Conservation (phyloP, 2,888 invertebrate species). For the Alviniconcha strummeri region DNA sequence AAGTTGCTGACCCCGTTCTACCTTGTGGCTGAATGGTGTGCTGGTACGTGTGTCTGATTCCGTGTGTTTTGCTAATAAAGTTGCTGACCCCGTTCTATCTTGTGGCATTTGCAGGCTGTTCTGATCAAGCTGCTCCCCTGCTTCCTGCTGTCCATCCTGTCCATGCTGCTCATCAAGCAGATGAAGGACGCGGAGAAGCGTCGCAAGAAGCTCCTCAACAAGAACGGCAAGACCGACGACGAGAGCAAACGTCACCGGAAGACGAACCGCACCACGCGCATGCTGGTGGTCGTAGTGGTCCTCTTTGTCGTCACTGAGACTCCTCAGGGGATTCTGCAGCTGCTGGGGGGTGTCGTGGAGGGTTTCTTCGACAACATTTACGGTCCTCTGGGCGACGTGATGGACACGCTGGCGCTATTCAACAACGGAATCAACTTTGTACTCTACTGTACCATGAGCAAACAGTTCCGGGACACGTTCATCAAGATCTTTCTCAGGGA, state of each 20-base stretch:
- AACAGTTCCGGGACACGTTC: slow-evolving; percentile 86
- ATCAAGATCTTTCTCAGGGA: slow-evolving; percentile 78
- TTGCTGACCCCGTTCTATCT: too few relatives aligned
- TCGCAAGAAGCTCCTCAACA: slow-evolving; percentile 61
- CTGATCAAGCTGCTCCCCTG: slow-evolving; percentile 94
- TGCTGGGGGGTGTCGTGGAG: slow-evolving; percentile 86
- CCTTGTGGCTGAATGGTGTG: too few relatives aligned
- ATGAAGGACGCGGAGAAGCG: slow-evolving; percentile 71
- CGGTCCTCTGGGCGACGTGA: slow-evolving; percentile 80
- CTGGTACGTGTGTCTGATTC: too few relatives aligned
- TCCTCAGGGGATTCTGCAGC: slow-evolving; percentile 84
- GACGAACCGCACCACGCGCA: slow-evolving; percentile 86
- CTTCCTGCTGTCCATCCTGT: slow-evolving; percentile 85
- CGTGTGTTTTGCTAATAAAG: neutral
- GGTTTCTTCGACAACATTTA: slow-evolving; percentile 81
- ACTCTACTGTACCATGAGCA: slow-evolving; percentile 94
- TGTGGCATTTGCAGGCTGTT: slow-evolving; percentile 85
- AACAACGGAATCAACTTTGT: slow-evolving; percentile 96
- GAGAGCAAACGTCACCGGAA: slow-evolving; percentile 63
- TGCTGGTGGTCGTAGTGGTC: slow-evolving; percentile 89
- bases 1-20: too few relatives aligned
- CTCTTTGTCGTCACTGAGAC: slow-evolving; percentile 93
- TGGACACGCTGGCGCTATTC: slow-evolving; percentile 92
- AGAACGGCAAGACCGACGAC: slow-evolving; percentile 49
- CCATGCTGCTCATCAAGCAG: slow-evolving; percentile 73